Percentiles rank a stretch among this genome's conserved stretches.
phyloP scores from a whole-genome alignment of 1,140 invertebrate genomes.

The Gonatopus flavifemur region DNA sequence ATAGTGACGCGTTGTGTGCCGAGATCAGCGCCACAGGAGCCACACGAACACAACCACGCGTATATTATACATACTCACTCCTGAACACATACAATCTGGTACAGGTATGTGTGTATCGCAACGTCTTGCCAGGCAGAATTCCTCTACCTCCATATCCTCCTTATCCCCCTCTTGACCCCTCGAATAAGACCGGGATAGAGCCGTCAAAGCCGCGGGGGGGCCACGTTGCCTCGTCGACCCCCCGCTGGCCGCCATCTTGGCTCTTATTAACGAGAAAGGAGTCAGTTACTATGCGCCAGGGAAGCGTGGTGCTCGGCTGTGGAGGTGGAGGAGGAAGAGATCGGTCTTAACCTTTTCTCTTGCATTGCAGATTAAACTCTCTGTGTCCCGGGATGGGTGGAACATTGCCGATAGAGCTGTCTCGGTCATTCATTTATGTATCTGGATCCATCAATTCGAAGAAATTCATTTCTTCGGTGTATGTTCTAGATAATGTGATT shows the following conservation, averaged over 20 bases:
- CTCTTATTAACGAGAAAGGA: constrained; percentile 58
- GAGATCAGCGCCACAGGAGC: constrained; percentile 54
- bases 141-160: constrained; percentile 22
- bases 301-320: constrained; percentile 23
- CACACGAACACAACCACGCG: no score
- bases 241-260: constrained; percentile 55
- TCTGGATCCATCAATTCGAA: no score
- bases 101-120: constrained; percentile 20
- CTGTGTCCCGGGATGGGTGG: no score
- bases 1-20: constrained; percentile 50
- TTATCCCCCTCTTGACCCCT: no score
- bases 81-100: background rate
- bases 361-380: no score
- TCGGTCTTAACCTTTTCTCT: no score
- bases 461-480: no score
- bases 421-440: no score
- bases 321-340: no score
- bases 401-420: no score
- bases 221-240: constrained; percentile 47
- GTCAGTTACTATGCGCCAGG: constrained; percentile 23
- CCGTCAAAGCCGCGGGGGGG: constrained; percentile 58
- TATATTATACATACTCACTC: no score
- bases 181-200: constrained; percentile 57
- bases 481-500: no score
- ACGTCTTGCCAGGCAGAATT: constrained; percentile 18